Conservation (phyloP, 1,140 invertebrate species). For the Dendrolimus punctatus region DNA sequence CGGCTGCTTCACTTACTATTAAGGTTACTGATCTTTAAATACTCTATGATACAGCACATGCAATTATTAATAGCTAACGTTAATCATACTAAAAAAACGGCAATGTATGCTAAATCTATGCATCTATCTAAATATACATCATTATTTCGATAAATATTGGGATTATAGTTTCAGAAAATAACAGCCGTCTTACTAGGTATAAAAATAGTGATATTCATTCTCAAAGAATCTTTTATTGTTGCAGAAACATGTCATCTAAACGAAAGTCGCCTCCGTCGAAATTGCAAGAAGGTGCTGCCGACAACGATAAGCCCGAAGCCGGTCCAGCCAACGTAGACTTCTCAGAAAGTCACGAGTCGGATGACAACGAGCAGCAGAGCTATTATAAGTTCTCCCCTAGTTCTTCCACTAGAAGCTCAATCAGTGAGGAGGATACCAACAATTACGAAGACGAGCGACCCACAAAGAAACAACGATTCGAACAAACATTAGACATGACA, state of each 20-base stretch:
- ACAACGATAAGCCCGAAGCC: slow-evolving; percentile 64
- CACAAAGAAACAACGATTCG: slow-evolving; percentile 63
- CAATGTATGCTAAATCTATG: too few relatives aligned
- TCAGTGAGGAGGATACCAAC: slow-evolving; percentile 75
- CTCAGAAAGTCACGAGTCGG: slow-evolving; percentile 56
- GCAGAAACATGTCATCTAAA: slow-evolving; percentile 95
- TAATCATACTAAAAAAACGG: too few relatives aligned
- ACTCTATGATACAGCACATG: too few relatives aligned
- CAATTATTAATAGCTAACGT: too few relatives aligned
- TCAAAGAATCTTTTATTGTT: slow-evolving; percentile 14
- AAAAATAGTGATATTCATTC: neutral
- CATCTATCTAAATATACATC: too few relatives aligned
- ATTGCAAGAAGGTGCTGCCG: slow-evolving; percentile 84
- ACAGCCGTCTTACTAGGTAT: neutral
- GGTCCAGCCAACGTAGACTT: slow-evolving; percentile 55
- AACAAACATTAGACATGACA: slow-evolving; percentile 67
- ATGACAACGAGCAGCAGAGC: slow-evolving; percentile 48
- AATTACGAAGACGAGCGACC: slow-evolving; percentile 72
- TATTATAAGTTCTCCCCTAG: slow-evolving; percentile 74
- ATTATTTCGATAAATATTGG: too few relatives aligned
- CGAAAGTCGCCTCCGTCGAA: slow-evolving; percentile 93
- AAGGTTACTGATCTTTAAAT: too few relatives aligned
- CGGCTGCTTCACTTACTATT: too few relatives aligned
- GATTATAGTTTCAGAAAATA: too few relatives aligned
- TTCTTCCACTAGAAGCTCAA: slow-evolving; percentile 71